Percentiles rank a stretch among this genome's conserved stretches.
phyloP scores from a whole-genome alignment of 2,888 invertebrate genomes.

The Drosophila anceps region DNA sequence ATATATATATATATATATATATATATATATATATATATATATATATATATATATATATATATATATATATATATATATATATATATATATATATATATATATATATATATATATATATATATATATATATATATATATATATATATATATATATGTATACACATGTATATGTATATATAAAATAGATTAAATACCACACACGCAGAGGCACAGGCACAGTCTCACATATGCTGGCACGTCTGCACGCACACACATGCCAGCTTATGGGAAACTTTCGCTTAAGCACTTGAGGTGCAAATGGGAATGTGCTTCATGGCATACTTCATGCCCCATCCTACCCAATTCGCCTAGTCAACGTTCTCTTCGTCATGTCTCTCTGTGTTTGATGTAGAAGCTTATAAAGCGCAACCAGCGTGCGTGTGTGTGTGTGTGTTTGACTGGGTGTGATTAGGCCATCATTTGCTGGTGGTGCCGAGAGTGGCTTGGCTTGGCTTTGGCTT shows the following conservation, averaged over 20 bases:
- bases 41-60: slow-evolving; percentile 5
- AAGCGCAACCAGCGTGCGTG: slow-evolving; percentile 43
- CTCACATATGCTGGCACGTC: slow-evolving; percentile 25
- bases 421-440: slow-evolving; percentile 29
- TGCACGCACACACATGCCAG: slow-evolving; percentile 47
- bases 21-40: slow-evolving; percentile 7
- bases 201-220: slow-evolving; percentile 14
- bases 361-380: slow-evolving; percentile 42
- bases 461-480: slow-evolving; percentile 13
- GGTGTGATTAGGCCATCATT: slow-evolving; percentile 70
- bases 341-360: not conserved
- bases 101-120: slow-evolving; percentile 6
- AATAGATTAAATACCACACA: slow-evolving; percentile 25
- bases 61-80: slow-evolving; percentile 6
- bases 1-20: slow-evolving; percentile 3
- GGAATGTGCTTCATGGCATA: slow-evolving; percentile 39
- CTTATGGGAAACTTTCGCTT: slow-evolving; percentile 49
- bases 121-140: slow-evolving; percentile 6
- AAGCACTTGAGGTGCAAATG: slow-evolving; percentile 77
- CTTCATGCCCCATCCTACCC: not conserved
- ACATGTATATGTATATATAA: slow-evolving; percentile 2
- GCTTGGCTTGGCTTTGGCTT: slow-evolving; percentile 1
- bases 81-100: slow-evolving; percentile 4
- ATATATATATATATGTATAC: slow-evolving; percentile 4
- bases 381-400: slow-evolving; percentile 63